Conservation (phyloP, 2,797 vertebrate genomes). For the Neoniphon sammara region DNA sequence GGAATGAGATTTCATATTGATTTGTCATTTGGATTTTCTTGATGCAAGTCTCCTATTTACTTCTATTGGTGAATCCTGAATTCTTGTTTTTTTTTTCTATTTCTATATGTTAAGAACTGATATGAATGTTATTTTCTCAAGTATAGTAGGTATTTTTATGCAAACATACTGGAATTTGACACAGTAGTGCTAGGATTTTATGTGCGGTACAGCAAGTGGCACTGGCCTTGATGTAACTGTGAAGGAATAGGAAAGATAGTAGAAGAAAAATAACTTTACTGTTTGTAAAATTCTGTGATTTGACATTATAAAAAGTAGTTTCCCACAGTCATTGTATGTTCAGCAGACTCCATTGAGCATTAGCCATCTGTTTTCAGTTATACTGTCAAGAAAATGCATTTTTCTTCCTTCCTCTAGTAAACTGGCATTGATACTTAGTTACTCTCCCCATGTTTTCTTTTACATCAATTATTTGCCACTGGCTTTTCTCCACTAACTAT, state of each 20-base stretch:
- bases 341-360: conserved; percentile 18
- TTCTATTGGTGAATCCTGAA: background rate
- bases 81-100: background rate
- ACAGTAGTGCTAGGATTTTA: conserved; percentile 46
- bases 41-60: background rate
- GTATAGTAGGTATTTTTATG: conserved; percentile 12
- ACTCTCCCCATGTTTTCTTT: conserved; percentile 64
- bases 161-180: conserved; percentile 57
- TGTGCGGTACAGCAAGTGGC: conserved; percentile 8
- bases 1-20: background rate
- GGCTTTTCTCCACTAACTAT: conserved; percentile 39
- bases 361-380: conserved; percentile 50
- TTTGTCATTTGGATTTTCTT: background rate
- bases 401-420: conserved; percentile 21
- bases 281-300: background rate
- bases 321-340: conserved; percentile 28
- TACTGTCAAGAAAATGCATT: conserved; percentile 38
- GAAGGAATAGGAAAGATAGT: background rate
- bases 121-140: background rate
- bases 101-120: conserved; percentile 6
- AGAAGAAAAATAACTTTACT: background rate
- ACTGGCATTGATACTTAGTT: conserved; percentile 26
- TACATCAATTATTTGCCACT: conserved; percentile 70
- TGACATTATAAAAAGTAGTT: background rate
- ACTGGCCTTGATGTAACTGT: background rate